Evolutionary conservation across 92 coral and sea anemone genomes (phyloP), one percentile per base, ranked within the genome.

Genomic region (Heteractis magnifica): DNA sequence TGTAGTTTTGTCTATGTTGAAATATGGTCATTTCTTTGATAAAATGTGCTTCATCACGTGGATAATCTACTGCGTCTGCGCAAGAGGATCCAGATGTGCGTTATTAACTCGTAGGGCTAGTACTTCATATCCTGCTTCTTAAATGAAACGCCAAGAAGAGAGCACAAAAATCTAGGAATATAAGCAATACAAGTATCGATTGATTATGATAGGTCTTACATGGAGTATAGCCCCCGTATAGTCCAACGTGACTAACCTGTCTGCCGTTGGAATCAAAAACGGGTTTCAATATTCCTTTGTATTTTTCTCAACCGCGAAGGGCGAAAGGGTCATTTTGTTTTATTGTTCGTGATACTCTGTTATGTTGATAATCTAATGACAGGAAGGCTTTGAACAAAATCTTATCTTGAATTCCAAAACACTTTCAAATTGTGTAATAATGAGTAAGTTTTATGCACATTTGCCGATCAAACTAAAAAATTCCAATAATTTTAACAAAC

Each of bases 381-480:
- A 79, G 82, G 82, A 79, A 79, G 55, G 53, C 52, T 59, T 79
- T 79, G 73, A 79, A 26, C 14, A 68, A 26, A 20, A 68, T 10
- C 73, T 68, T 23, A 68, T 68, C 73, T 68, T 68, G 73, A 68
- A 34, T 68, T 6, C 41, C 3, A 20, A 68, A 68, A 68, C 73
- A 23, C 73, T 68, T 68, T 68, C 44, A 68, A 3, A 20, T 10
- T 26, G 26, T 26, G 73, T 68, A 10, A 23, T 26, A 7, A 9
- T 26, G 73, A 26, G 49, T 68, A 23, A 18, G 23, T 48, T 26
- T 68, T 68, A 10, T 68, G 73, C 26, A 34, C 44, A 34, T 34
- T 34, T 34, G 44, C 3, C 44, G 44, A 34, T 34, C 44, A 34
- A 34, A 34, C 44, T 34, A 34, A 34, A 34, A 2, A 34, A 34